phyloP scores from a whole-genome alignment of 1,140 invertebrate species.

The Trichonephila clavata region DNA sequence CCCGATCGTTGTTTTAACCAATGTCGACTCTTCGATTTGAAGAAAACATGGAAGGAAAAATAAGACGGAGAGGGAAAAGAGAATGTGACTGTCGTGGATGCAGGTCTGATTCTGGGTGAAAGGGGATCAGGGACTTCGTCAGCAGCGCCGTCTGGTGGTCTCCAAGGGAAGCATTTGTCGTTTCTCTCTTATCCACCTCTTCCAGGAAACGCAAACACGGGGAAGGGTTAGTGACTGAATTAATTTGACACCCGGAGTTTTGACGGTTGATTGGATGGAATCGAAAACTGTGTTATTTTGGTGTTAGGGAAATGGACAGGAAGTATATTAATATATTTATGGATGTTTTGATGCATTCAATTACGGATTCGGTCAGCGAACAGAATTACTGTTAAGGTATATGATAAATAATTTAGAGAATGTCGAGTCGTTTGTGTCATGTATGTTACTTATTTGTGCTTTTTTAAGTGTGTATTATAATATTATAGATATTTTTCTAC shows the following conservation, averaged over 20 bases:
- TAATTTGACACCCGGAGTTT: conserved; percentile 9
- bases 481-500: too few species aligned
- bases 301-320: neutral
- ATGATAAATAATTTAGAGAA: too few species aligned
- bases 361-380: too few species aligned
- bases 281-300: neutral
- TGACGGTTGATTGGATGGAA: neutral
- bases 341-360: too few species aligned
- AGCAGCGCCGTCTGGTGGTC: conserved; percentile 26
- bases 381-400: too few species aligned
- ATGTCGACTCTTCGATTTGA: neutral
- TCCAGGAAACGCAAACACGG: neutral
- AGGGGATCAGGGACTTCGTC: conserved; percentile 36
- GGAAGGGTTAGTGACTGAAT: conserved; percentile 8
- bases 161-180: neutral
- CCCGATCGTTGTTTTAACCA: neutral
- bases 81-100: conserved; percentile 20
- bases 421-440: too few species aligned
- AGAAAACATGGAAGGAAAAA: conserved; percentile 4
- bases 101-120: conserved; percentile 19
- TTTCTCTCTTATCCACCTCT: neutral
- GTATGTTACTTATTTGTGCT: too few species aligned
- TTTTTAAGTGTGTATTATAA: too few species aligned
- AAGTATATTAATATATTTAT: too few species aligned
- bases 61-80: conserved; percentile 13